A percentile compares a stretch with the other conserved stretches of the same genome.
Evolutionary conservation across 2,113 vertebrate genomes (phyloP).

Genomic region (Equus przewalskii): DNA sequence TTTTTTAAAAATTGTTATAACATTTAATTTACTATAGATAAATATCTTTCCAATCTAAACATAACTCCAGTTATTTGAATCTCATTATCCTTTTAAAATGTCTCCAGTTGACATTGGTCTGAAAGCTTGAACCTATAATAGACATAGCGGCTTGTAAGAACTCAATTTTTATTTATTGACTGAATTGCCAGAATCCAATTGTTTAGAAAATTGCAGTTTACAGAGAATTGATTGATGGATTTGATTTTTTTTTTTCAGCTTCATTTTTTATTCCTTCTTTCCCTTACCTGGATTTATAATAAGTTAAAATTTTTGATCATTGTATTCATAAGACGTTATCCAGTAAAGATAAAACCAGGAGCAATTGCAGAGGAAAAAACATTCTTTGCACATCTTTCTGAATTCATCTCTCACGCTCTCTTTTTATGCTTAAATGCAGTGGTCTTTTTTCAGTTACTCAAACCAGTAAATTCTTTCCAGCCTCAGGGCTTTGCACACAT

Average conservation of each 20-base stretch:
- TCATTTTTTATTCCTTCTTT: constrained; percentile 45
- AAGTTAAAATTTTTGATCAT: constrained; percentile 1
- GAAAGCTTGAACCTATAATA: constrained; percentile 62
- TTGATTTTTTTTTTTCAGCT: constrained; percentile 37
- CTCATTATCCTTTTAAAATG: constrained; percentile 59
- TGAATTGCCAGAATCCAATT: constrained; percentile 67
- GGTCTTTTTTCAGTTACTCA: background rate
- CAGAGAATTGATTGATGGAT: constrained; percentile 3
- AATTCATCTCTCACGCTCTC: background rate
- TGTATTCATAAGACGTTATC: background rate
- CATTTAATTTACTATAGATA: constrained; percentile 65
- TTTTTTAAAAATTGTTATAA: constrained; percentile 66
- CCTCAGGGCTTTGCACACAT: background rate
- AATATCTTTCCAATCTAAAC: constrained; percentile 55
- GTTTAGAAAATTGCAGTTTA: constrained; percentile 76
- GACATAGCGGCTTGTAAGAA: constrained; percentile 59
- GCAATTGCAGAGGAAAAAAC: background rate
- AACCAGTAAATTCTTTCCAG: background rate
- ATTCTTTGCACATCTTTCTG: background rate
- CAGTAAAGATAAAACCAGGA: constrained; percentile 14
- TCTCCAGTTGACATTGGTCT: constrained; percentile 23
- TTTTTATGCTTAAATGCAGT: background rate
- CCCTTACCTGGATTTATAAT: background rate
- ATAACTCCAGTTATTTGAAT: constrained; percentile 53
- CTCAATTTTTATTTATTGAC: constrained; percentile 68